A percentile compares a stretch with the other conserved stretches of the same genome.
Evolutionary conservation across 2,888 invertebrate species (phyloP).

Genomic region (Nomada lathburiana): DNA sequence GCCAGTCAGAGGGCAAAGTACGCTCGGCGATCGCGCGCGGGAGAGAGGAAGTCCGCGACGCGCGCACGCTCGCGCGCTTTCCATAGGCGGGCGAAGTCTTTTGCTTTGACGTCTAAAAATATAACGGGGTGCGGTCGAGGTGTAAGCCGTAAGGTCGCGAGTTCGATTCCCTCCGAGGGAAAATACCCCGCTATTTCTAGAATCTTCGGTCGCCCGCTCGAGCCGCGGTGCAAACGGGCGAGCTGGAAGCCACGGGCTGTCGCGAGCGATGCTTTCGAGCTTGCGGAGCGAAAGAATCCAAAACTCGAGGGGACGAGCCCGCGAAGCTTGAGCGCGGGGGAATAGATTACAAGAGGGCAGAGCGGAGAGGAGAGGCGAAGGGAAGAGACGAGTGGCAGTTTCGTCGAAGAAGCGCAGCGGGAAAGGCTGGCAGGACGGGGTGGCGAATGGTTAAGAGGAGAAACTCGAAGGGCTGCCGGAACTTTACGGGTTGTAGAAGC

Average conservation of each 20-base stretch:
- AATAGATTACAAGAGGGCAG: conserved; percentile 19
- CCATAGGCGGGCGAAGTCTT: too few species aligned
- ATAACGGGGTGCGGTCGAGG: conserved; percentile 68
- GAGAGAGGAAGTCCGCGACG: neutral
- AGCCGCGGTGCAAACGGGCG: conserved; percentile 12
- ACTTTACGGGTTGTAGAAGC: conserved; percentile 62
- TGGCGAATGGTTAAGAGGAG: conserved; percentile 35
- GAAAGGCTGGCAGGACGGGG: neutral
- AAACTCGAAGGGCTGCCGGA: conserved; percentile 49
- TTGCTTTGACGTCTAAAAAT: conserved; percentile 63
- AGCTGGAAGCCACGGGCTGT: neutral
- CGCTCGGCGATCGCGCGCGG: conserved; percentile 68
- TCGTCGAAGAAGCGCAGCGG: neutral
- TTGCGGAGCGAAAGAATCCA: neutral
- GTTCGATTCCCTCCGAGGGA: conserved; percentile 82
- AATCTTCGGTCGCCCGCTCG: conserved; percentile 61
- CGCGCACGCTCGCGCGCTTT: neutral
- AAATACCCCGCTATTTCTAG: conserved; percentile 81
- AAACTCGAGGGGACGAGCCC: neutral
- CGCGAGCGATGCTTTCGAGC: neutral
- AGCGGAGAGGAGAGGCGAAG: neutral
- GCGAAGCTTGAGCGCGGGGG: neutral
- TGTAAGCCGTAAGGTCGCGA: conserved; percentile 79
- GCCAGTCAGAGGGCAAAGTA: conserved; percentile 70
- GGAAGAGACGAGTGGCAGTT: neutral